Conservation (phyloP, 1,140 invertebrate genomes). For the Diachasmimorpha longicaudata region DNA sequence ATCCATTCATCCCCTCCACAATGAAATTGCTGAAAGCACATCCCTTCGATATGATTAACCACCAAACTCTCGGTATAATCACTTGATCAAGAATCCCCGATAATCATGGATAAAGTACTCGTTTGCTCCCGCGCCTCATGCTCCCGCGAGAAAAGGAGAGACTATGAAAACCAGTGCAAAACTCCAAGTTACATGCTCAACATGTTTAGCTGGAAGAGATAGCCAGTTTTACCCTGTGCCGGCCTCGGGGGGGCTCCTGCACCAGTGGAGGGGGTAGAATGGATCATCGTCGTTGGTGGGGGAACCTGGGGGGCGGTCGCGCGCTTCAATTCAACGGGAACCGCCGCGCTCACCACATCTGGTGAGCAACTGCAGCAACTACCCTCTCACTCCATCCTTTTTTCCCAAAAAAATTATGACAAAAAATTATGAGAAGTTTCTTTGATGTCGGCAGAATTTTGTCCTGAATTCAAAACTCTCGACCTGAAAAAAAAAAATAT, state of each 20-base stretch:
- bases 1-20: no score
- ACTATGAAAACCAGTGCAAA: constrained; percentile 41
- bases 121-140: not conserved
- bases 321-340: constrained; percentile 58
- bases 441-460: not conserved
- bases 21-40: not conserved
- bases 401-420: not conserved
- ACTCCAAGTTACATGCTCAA: not conserved
- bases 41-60: not conserved
- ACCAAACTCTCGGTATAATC: not conserved
- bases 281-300: constrained; percentile 29
- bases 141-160: constrained; percentile 32
- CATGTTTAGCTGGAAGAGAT: constrained; percentile 45
- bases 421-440: not conserved
- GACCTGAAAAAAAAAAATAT: not conserved
- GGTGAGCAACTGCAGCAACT: constrained; percentile 48
- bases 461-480: not conserved
- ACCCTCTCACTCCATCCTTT: not conserved
- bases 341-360: constrained; percentile 50
- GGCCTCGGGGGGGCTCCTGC: not conserved
- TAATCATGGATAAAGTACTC: not conserved
- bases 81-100: not conserved
- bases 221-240: constrained; percentile 39
- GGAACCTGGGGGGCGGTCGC: constrained; percentile 56
- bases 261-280: not conserved